Evolutionary conservation across 2,888 invertebrate genomes (phyloP).

Genomic region (Acrobasis suavella): DNA sequence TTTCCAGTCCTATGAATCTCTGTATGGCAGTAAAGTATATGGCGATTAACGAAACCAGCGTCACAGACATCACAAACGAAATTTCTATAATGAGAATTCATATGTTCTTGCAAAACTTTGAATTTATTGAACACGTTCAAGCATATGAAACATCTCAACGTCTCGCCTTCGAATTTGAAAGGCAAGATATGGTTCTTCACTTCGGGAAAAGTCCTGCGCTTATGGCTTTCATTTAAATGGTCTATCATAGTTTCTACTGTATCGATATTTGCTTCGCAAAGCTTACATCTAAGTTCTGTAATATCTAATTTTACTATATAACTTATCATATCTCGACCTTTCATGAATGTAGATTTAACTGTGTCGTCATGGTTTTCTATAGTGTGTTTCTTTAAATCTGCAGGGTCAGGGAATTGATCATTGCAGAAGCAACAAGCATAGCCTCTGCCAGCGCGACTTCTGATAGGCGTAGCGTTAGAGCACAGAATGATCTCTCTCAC

Average conservation of each 20-base stretch:
- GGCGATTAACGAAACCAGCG: constrained; percentile 30
- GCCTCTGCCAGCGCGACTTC: constrained; percentile 45
- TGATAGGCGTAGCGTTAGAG: constrained; percentile 59
- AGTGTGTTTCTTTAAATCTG: constrained; percentile 50
- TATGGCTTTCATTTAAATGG: constrained; percentile 43
- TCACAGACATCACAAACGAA: constrained; percentile 50
- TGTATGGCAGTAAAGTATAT: constrained; percentile 23
- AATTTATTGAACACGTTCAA: constrained; percentile 38
- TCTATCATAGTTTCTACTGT: constrained; percentile 40
- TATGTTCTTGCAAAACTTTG: constrained; percentile 47
- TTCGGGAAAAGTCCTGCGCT: constrained; percentile 40
- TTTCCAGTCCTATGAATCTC: constrained; percentile 35
- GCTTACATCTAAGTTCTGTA: constrained; percentile 44
- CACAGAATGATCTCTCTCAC: constrained; percentile 44
- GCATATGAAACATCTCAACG: constrained; percentile 48
- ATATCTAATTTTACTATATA: constrained; percentile 55
- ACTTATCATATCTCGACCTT: constrained; percentile 43
- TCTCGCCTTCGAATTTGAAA: constrained; percentile 44
- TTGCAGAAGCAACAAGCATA: constrained; percentile 52
- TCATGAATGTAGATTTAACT: constrained; percentile 43
- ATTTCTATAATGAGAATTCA: constrained; percentile 54
- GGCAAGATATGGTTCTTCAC: constrained; percentile 50
- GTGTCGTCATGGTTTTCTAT: constrained; percentile 39
- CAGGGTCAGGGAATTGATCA: constrained; percentile 40
- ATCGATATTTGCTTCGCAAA: constrained; percentile 40